Conservation (phyloP, 2,888 invertebrate species). For the Aproaerema taeniolella region DNA sequence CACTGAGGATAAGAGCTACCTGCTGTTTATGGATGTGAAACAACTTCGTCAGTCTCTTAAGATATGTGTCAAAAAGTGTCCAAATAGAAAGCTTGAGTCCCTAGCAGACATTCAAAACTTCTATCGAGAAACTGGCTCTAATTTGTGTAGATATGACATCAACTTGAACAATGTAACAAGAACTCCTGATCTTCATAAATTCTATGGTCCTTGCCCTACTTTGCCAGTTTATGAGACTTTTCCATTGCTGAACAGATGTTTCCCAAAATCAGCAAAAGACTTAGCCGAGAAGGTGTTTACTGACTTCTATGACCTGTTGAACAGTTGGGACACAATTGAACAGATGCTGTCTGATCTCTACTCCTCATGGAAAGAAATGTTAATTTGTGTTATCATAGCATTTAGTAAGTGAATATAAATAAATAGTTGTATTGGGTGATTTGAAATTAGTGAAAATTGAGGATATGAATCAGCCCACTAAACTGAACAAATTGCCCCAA, state of each 20-base stretch:
- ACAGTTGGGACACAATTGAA: slow-evolving; percentile 92
- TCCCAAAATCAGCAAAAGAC: slow-evolving; percentile 85
- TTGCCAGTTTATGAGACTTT: slow-evolving; percentile 87
- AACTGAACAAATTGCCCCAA: no score
- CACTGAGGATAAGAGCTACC: slow-evolving; percentile 85
- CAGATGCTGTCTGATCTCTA: slow-evolving; percentile 93
- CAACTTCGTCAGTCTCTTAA: slow-evolving; percentile 87
- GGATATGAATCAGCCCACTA: no score
- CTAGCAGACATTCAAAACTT: slow-evolving; percentile 84
- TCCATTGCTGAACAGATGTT: slow-evolving; percentile 91
- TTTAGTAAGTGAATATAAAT: slow-evolving; percentile 83
- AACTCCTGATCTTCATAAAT: slow-evolving; percentile 56
- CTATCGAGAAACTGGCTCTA: slow-evolving; percentile 83
- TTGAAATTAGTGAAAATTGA: no score
- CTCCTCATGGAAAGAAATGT: slow-evolving; percentile 91
- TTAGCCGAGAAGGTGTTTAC: slow-evolving; percentile 79
- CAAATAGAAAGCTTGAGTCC: slow-evolving; percentile 79
- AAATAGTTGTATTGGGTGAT: no score
- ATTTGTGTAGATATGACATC: slow-evolving; percentile 86
- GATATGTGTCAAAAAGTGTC: slow-evolving; percentile 94
- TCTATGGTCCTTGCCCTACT: slow-evolving; percentile 86
- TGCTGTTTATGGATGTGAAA: slow-evolving; percentile 90
- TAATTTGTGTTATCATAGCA: slow-evolving; percentile 86
- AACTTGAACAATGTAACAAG: slow-evolving; percentile 69
- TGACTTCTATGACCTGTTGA: slow-evolving; percentile 88